phyloP scores from a whole-genome alignment of 2,888 invertebrate genomes.

The Limnephilus lunatus region DNA sequence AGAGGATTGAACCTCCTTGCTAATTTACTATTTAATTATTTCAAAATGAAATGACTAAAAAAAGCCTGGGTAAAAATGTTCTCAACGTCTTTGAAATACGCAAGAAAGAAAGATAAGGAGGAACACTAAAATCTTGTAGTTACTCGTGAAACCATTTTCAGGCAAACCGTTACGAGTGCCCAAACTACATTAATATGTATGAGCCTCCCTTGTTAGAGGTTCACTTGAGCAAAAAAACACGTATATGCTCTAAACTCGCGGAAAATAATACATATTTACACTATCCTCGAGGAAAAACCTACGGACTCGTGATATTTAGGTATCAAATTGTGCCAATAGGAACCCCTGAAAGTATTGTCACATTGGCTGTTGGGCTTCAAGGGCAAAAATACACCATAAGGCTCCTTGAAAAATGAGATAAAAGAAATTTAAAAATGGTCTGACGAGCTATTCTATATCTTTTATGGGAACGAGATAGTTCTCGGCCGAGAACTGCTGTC shows the following conservation, averaged over 20 bases:
- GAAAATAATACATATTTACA: not conserved
- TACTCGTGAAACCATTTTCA: not conserved
- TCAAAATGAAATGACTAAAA: not conserved
- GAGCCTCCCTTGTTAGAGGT: not conserved
- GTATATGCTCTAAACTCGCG: not conserved
- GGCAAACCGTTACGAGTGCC: not conserved
- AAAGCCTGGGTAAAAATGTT: not conserved
- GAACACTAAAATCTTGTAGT: not conserved
- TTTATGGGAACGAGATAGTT: too few relatives aligned
- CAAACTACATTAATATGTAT: not conserved
- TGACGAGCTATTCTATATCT: too few relatives aligned
- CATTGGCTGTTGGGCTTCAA: not conserved
- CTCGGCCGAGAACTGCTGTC: too few relatives aligned
- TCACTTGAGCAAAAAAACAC: not conserved
- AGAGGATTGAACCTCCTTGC: not conserved
- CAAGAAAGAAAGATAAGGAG: not conserved
- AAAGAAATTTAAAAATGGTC: too few relatives aligned
- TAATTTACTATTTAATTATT: not conserved
- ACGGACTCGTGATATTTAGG: not conserved
- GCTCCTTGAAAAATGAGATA: not conserved
- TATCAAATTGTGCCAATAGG: not conserved
- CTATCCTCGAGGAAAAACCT: not conserved
- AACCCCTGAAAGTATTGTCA: not conserved
- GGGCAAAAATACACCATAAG: not conserved
- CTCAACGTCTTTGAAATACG: not conserved